Evolutionary conservation across 1,140 invertebrate genomes (phyloP), one percentile per base, ranked within the genome.

Genomic region (Pogonus chalceus): DNA sequence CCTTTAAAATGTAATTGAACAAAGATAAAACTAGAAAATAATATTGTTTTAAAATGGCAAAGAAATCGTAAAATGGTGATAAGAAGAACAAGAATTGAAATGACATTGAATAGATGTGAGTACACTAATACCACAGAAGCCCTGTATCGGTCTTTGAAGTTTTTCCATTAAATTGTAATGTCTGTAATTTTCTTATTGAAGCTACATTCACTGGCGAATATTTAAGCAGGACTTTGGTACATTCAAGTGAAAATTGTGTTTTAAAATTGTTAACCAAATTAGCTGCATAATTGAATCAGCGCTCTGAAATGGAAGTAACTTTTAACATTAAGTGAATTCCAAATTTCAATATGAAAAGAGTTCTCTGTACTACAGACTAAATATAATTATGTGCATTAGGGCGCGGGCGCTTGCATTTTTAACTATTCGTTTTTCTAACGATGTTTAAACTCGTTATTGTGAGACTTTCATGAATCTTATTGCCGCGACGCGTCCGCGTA

Each of bases 141-240:
- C 3, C 37, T 18, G 37, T 43, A 43, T 43, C 18, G 37, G 37
- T 7, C 37, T 43, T 43, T 43, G 37, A 43, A 43, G 37, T 43
- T 43, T 43, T 43, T 43, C 37, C 37, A 43, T 43, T 43, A 43
- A 43, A 43, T 43, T 43, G 7, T 43, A 43, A 43, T 43, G 37
- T 43, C 37, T 43, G 37, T 43, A 43, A 43, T 43, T 43, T 43
- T 43, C 37, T 43, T 43, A 43, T 43, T 43, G 37, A 43, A 43
- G 37, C 18, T 43, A 43, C 37, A 43, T 43, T 43, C 37, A 16
- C 9, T 9, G 7, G 18, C 37, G 37, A 43, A 43, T 43, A 43
- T 43, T 43, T 43, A 43, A 43, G 37, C 37, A 43, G 9, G 37
- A 43, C 37, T 43, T 43, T 18, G 37, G 37, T 43, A 43, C 37